Percentiles rank a stretch among this genome's conserved stretches.
These are phyloP conservation scores for Cololabis saira DNA, from an alignment of 2,113 vertebrate species.

Conservation along the genomic window DNA sequence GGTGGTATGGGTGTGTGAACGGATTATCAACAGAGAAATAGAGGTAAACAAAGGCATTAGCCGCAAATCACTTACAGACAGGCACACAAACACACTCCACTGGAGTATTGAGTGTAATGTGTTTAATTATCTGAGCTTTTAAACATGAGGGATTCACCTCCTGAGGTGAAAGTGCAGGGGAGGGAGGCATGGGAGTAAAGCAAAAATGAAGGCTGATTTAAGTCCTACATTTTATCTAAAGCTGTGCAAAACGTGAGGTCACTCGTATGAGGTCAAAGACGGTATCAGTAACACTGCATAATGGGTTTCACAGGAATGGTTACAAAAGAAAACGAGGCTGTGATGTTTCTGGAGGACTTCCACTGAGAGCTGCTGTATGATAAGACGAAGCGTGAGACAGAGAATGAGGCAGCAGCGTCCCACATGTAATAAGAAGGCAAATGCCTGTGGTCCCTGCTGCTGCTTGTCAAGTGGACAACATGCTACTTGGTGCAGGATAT, in stretches of 20 bases:
- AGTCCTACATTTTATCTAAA: slow-evolving; percentile 25
- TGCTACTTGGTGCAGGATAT: slow-evolving; percentile 4
- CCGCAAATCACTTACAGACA: slow-evolving; percentile 48
- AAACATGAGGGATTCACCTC: slow-evolving; percentile 21
- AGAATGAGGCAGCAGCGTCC: slow-evolving; percentile 3
- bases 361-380: slow-evolving; percentile 14
- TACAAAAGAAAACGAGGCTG: slow-evolving; percentile 26
- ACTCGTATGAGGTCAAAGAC: slow-evolving; percentile 32
- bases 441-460: slow-evolving; percentile 2
- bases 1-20: slow-evolving; percentile 63
- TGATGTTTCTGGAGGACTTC: slow-evolving; percentile 11
- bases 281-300: slow-evolving; percentile 26
- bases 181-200: slow-evolving; percentile 4
- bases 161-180: slow-evolving; percentile 23
- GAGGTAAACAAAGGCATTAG: slow-evolving; percentile 67
- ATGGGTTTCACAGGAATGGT: slow-evolving; percentile 33
- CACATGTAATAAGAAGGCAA: background rate
- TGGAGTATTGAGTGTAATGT: slow-evolving; percentile 7
- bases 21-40: slow-evolving; percentile 62
- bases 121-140: slow-evolving; percentile 38
- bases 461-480: background rate
- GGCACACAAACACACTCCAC: slow-evolving; percentile 1
- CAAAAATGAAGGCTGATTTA: slow-evolving; percentile 25
- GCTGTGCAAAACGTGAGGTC: slow-evolving; percentile 30
- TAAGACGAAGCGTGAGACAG: slow-evolving; percentile 10